Conservation (phyloP, 92 coral and sea anemone species). For the Zoanthus solanderi region DNA sequence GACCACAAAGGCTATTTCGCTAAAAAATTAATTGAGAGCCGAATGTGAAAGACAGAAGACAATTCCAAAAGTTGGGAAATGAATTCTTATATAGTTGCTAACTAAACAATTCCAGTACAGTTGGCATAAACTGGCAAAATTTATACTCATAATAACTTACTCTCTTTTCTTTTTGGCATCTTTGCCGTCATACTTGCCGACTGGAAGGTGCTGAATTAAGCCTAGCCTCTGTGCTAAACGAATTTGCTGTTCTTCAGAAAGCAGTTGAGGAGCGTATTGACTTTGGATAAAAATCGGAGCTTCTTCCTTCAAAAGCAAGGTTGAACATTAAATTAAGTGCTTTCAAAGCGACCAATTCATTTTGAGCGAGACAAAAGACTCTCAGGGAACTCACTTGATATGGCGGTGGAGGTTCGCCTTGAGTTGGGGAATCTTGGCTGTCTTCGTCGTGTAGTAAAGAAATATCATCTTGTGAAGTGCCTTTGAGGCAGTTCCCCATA, state of each 20-base stretch:
- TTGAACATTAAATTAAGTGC: neutral
- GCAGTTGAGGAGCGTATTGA: conserved; percentile 96
- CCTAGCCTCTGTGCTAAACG: conserved; percentile 98
- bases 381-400: conserved; percentile 79
- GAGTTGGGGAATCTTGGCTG: conserved; percentile 87
- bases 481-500: conserved; percentile 98
- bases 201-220: conserved; percentile 96
- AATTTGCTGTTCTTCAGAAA: conserved; percentile 98
- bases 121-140: neutral
- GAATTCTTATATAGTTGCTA: neutral
- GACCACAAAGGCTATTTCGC: neutral
- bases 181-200: conserved; percentile 95
- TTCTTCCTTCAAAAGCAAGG: conserved; percentile 78
- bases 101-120: conserved; percentile 7
- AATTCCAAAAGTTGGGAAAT: neutral
- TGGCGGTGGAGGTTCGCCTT: conserved; percentile 99
- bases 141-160: conserved; percentile 66
- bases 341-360: neutral
- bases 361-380: conserved; percentile 31
- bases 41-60: conserved; percentile 6
- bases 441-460: conserved; percentile 97
- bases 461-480: conserved; percentile 96
- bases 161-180: conserved; percentile 92
- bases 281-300: conserved; percentile 98
- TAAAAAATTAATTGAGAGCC: conserved; percentile 29